Conservation (phyloP, 2,797 vertebrate genomes). For the Enteromius thamalakanensis region DNA sequence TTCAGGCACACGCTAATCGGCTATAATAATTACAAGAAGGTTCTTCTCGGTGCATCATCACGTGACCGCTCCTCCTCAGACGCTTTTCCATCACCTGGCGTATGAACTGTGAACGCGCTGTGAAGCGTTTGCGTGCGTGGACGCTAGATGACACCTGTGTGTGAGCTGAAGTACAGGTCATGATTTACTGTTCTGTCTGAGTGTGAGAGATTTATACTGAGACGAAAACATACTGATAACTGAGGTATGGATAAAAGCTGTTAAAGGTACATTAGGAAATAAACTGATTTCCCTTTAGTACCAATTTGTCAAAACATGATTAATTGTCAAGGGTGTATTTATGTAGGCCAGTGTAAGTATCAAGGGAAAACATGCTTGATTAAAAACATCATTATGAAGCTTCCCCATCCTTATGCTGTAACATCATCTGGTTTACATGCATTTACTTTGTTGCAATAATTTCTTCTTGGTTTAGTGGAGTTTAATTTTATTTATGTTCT, state of each 20-base stretch:
- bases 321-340: background rate
- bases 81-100: constrained; percentile 43
- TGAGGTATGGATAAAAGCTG: background rate
- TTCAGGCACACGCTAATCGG: constrained; percentile 63
- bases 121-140: constrained; percentile 49
- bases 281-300: background rate
- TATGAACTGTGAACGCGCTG: background rate
- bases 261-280: background rate
- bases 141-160: constrained; percentile 67
- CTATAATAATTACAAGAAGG: constrained; percentile 52
- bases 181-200: constrained; percentile 66
- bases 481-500: background rate
- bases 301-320: background rate
- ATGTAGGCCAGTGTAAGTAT: background rate
- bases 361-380: background rate
- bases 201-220: constrained; percentile 3
- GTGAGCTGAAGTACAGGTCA: constrained; percentile 66
- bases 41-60: constrained; percentile 64
- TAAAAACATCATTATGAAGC: background rate
- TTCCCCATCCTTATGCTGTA: background rate
- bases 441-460: background rate
- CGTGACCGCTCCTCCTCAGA: constrained; percentile 55
- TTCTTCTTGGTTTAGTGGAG: background rate
- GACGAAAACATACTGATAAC: background rate
- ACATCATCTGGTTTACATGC: background rate